Conservation (phyloP, 2,797 vertebrate species). For the Gymnopithys bicolor region DNA sequence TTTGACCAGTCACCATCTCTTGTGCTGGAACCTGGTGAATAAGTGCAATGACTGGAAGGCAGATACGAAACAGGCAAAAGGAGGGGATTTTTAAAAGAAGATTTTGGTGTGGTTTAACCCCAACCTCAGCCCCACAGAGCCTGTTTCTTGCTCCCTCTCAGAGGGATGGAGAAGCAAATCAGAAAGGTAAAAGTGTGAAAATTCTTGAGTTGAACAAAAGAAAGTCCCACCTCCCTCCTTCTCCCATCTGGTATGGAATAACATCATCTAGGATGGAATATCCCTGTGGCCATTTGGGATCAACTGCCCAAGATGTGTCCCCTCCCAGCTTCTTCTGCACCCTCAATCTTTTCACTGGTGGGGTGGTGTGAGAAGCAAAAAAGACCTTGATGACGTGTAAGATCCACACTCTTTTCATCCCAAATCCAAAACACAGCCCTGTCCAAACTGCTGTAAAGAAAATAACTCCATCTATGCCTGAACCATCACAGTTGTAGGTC, state of each 20-base stretch:
- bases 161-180: not conserved
- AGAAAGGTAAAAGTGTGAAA: not conserved
- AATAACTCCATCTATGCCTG: not conserved
- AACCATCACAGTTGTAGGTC: not conserved
- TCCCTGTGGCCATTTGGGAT: not conserved
- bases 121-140: not conserved
- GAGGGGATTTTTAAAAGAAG: not conserved
- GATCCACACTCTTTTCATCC: not conserved
- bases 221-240: not conserved
- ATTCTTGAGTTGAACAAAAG: not conserved
- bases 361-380: not conserved
- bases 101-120: not conserved
- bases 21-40: not conserved
- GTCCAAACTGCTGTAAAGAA: not conserved
- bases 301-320: not conserved
- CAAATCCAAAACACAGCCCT: not conserved
- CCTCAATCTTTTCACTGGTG: accelerated
- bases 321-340: accelerated
- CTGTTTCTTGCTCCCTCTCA: accelerated
- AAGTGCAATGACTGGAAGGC: not conserved
- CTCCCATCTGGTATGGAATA: not conserved
- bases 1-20: not conserved
- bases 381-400: not conserved
- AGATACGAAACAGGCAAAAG: not conserved
- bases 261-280: not conserved